These are phyloP conservation scores for Bombus pascuorum DNA, from an alignment of 1,140 invertebrate genomes.

Conservation along the genomic window DNA sequence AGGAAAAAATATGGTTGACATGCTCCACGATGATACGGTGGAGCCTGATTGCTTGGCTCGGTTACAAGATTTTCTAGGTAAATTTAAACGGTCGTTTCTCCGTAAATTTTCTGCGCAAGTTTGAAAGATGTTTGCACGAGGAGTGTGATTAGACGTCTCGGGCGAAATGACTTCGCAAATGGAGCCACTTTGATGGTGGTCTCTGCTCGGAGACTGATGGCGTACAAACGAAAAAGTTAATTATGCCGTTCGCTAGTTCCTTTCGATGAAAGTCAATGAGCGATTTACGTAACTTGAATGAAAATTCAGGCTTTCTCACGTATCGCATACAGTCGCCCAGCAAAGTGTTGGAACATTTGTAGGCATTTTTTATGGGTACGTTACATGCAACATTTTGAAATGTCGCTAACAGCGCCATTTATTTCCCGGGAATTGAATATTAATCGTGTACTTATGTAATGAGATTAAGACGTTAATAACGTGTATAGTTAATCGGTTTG, in stretches of 20 bases:
- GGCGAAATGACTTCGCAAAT: conserved; percentile 28
- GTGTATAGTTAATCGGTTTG: no score
- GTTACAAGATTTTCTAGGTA: conserved; percentile 27
- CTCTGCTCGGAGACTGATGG: conserved; percentile 6
- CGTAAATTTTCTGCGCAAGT: neutral
- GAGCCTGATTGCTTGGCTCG: neutral
- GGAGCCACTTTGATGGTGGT: conserved; percentile 32
- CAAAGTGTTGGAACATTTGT: neutral
- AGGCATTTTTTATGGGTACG: neutral
- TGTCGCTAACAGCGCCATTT: no score
- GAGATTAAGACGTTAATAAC: no score
- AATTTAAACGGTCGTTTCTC: conserved; percentile 7
- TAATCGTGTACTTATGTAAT: no score
- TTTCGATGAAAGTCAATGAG: neutral
- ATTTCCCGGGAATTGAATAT: no score
- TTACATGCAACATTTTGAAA: neutral
- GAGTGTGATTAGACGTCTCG: conserved; percentile 28
- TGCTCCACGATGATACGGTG: no score
- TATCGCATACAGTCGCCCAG: neutral
- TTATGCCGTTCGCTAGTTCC: neutral
- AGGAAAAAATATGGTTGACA: conserved; percentile 9
- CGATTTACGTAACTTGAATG: neutral
- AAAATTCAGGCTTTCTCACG: neutral
- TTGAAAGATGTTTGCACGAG: neutral
- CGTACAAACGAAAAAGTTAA: conserved; percentile 11